These are phyloP conservation scores for Cactoblastis cactorum DNA, from an alignment of 2,888 invertebrate species.

Conservation along the genomic window DNA sequence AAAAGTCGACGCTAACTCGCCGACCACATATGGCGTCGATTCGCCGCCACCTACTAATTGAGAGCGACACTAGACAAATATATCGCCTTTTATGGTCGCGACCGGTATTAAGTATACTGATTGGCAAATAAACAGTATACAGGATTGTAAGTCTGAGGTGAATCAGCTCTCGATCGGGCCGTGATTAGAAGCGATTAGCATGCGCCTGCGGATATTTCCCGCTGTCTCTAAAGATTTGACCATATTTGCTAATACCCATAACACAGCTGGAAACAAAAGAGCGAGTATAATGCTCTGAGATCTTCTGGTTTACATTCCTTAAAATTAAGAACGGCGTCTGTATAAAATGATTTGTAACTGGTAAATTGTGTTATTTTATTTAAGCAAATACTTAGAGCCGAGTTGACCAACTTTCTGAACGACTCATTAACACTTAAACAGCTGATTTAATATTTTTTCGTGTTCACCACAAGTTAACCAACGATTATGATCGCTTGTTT, in stretches of 20 bases:
- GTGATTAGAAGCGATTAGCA: constrained; percentile 76
- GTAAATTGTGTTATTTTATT: too few relatives aligned
- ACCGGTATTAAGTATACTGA: constrained; percentile 63
- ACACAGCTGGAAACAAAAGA: too few relatives aligned
- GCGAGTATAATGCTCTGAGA: too few relatives aligned
- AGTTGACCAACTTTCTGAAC: too few relatives aligned
- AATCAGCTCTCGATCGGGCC: constrained; percentile 72
- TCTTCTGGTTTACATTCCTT: too few relatives aligned
- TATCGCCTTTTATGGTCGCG: constrained; percentile 72
- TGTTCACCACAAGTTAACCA: too few relatives aligned
- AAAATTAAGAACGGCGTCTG: too few relatives aligned
- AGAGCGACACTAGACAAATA: constrained; percentile 73
- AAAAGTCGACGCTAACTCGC: constrained; percentile 58
- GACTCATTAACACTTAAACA: too few relatives aligned
- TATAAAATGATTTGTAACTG: too few relatives aligned
- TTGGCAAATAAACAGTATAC: constrained; percentile 73
- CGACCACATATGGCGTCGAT: constrained; percentile 72
- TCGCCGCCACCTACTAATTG: constrained; percentile 70
- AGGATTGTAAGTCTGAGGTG: constrained; percentile 60
- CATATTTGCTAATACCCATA: not conserved
- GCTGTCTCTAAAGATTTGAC: not conserved
- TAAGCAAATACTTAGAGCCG: too few relatives aligned
- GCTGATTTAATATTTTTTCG: too few relatives aligned
- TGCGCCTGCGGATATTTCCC: constrained; percentile 35
- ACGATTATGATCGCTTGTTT: too few relatives aligned